Evolutionary conservation across 2,113 vertebrate species (phyloP), one percentile per base, ranked within the genome.

Genomic region (Hyaena hyaena): DNA sequence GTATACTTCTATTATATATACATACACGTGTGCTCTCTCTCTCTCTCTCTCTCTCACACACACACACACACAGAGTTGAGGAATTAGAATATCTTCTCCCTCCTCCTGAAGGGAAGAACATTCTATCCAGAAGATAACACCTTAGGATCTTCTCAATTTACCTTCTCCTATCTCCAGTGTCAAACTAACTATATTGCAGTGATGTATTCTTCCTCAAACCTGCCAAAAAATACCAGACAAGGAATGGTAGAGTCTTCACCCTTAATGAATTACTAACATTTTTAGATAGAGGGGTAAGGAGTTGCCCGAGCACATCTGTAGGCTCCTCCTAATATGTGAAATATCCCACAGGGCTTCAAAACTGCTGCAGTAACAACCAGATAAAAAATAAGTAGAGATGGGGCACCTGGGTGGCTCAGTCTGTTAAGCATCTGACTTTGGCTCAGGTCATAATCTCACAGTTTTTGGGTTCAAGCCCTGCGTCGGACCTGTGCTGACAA

Each of bases 211-310:
- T 97, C 45, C 24, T 81, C 77, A 80, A 15, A 63, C 31, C 21
- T 23, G 50, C 73, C 23, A 61, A 93, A 79, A 92, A 89, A 97
- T 68, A 3, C 48, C 26, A 58, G 58, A 80, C 65, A 92, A 96
- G 68, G 73, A n/a, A 43, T 19, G 1, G 1, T 65, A 82, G 50
- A 58, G 28, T 16, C 68, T 89, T 91, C 43, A n/a, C 43, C 43
- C 45, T 55, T 90, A 68, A 95, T 86, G 73, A 79, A 94, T 19
- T 85, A 48, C 50, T 71, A 71, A 53, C 1, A 43, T 65, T 93
- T 94, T 93, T 77, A 86, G 58, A 80, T 63, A 71, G 86, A 96
- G 58, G 86, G 39, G 48, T 71, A 94, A 83, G 35, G 45, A 65
- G 12, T 45, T 83, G 33, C 15, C n/a, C 48, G 7, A 91, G 66